Evolutionary conservation across 2,888 invertebrate species (phyloP), one percentile per base, ranked within the genome.

Genomic region (Notodonta ziczac): DNA sequence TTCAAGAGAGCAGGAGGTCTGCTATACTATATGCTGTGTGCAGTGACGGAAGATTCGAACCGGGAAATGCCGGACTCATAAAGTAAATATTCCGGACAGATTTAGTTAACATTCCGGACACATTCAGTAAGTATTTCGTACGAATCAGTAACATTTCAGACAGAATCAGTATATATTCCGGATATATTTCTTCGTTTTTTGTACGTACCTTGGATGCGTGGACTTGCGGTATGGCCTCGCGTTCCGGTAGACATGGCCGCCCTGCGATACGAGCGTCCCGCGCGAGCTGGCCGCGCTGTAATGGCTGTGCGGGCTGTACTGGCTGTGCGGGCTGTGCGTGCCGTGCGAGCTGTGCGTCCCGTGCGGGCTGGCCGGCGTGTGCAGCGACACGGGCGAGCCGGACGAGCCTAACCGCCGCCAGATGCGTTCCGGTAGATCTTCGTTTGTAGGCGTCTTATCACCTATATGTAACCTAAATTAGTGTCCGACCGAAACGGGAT

Each of bases 201-300:
- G 16, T 35, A 57, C 32, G 56, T 64, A 91, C 90, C 90, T 91
- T 59, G 81, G 88, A 8, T 78, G 80, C 0, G 74, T 66, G 44
- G 68, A 73, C 66, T 80, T 77, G 61, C 82, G 76, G 71, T 93
- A 88, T 0, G 90, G 89, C 32, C 94, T 60, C 0, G 94, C 94
- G 87, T 94, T 94, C 56, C 93, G 68, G 73, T 94, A 94, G 24
- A 94, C 93, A 70, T 94, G 90, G 1, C 94, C 94, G 51, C 90
- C 94, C 57, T 89, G 86, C 2, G 95, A 94, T 51, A 94, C 94
- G 0, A 94, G 87, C 9, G 94, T 95, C 59, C 94, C 94, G 56
- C 94, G 91, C n/a, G 94, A 94, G 73, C 93, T 91, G 56, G 93
- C 89, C 4, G 90, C 88, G 56, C 88, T 87, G 4, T 83, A 57